Base-by-base conservation (phyloP, 2,797 vertebrate species). In the Nannoperca australis region DNA sequence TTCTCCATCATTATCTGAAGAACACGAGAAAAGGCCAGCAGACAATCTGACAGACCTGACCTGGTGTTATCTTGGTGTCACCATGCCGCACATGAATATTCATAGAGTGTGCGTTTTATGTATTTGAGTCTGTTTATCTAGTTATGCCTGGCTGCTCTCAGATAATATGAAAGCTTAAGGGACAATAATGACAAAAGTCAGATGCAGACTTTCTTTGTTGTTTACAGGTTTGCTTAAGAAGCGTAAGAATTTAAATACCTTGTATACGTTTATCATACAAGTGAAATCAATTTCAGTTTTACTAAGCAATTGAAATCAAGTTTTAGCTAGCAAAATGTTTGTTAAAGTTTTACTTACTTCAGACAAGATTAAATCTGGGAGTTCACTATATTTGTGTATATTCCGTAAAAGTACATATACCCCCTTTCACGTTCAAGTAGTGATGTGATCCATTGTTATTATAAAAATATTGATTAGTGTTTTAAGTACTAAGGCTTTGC, bases 31-130 rank as follows among this genome's bases (percentile, higher is more conserved):
- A 89, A 90, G 84, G 89, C 87, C 87, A 82, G 82, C 67, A 89
- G 85, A 87, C 80, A 82, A 85, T 90, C 85, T 88, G 85, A 83
- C 79, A 79, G 88, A 77, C 85, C 86, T 84, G 88, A 91, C 89
- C 90, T 49, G 38, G 63, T 78, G 82, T 88, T 89, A 89, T 90
- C 84, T 76, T 17, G 51, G 74, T 87, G 85, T 90, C 86, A 58
- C 86, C 89, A 83, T 42, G 77, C 22, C 1, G 17, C 62, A 8
- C 58, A 91, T 91, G 87, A 92, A 92, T 93, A 92, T 92, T 93
- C 87, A 92, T 88, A 63, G 42, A 38, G 72, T 60, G 65, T 50
- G 34, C 54, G 27, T 55, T 38, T 34, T 58, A 54, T 73, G 74
- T 68, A 34, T 76, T 55, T 71, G 20, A 45, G 68, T 58, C 69